phyloP scores from a whole-genome alignment of 2,797 vertebrate genomes.

The Dipus sagitta region DNA sequence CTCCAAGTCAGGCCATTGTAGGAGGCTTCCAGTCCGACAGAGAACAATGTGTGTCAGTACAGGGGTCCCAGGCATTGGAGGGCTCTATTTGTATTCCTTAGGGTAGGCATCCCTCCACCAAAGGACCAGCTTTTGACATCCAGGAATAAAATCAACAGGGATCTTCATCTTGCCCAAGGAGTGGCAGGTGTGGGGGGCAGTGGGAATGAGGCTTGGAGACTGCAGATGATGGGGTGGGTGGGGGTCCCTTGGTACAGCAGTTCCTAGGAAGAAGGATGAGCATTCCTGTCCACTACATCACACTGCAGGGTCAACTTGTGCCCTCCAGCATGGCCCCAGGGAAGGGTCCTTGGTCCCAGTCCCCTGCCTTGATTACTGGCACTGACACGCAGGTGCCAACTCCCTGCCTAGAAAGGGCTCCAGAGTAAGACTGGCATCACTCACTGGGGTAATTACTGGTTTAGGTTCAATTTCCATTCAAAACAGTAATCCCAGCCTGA shows the following conservation, averaged over 20 bases:
- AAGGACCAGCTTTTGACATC: background rate
- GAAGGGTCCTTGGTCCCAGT: background rate
- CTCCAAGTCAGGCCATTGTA: background rate
- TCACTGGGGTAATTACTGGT: slow-evolving; percentile 76
- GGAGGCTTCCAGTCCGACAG: background rate
- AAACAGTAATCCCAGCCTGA: slow-evolving; percentile 77
- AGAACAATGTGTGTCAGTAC: background rate
- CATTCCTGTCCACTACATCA: background rate
- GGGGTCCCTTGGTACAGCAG: background rate
- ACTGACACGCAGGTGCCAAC: slow-evolving; percentile 14
- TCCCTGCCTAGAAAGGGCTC: slow-evolving; percentile 49
- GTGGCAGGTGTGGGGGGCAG: background rate
- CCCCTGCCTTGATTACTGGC: background rate
- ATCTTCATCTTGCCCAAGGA: background rate
- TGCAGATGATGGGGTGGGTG: background rate
- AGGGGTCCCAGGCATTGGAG: background rate
- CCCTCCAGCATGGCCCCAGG: background rate
- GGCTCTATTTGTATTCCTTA: background rate
- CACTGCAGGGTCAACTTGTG: background rate
- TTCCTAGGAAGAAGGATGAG: background rate
- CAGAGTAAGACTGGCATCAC: slow-evolving; percentile 65
- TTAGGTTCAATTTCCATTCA: slow-evolving; percentile 79
- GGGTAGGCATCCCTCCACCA: no score
- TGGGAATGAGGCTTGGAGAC: background rate
- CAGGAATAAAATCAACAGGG: background rate